Base-by-base conservation (phyloP, 2,888 invertebrate genomes). In the Epirrhoe alternata region DNA sequence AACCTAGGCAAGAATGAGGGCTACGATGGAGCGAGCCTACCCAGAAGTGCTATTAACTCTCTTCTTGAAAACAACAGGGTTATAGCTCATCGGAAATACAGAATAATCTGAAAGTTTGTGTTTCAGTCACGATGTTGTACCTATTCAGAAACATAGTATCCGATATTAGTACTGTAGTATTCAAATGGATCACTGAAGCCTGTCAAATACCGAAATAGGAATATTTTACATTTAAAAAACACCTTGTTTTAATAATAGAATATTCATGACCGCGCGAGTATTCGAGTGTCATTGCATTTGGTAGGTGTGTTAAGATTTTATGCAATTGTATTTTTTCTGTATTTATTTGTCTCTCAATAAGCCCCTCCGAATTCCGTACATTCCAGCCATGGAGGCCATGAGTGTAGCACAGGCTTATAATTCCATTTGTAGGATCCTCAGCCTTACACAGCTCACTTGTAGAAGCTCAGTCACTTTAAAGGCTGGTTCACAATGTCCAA, bases 341-440 rank as follows among this genome's bases (percentile, higher is more conserved):
- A n/a, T n/a, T n/a, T n/a, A n/a, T n/a, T n/a, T 52, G 47, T 52
- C 53, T 24, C 35, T 3, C 12, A 51, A 57, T 42, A 14, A 30
- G 1, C 8, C 57, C 47, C 53, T 49, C 52, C 58, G 45, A 53
- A 66, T 59, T 60, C 63, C 59, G 53, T 67, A 8, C 35, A 24
- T 8, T 35, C 6, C 8, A 35, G 59, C 56, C 38, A 60, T 52
- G 52, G 60, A 60, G 60, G 56, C 63, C 56, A 42, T 60, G 67
- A 47, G 56, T 66, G 64, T 70, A 64, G 66, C 66, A 61, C 55
- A 60, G 69, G 72, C 72, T 70, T 74, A 74, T 69, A 72, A 70
- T 72, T 74, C 68, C 61, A 72, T 72, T 72, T 68, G 69, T 72
- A 61, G 52, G 68, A 70, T 66, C 64, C 64, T 68, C 65, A 58